These are phyloP conservation scores for Erebia palarica DNA, from an alignment of 2,888 invertebrate species.

Conservation along the genomic window DNA sequence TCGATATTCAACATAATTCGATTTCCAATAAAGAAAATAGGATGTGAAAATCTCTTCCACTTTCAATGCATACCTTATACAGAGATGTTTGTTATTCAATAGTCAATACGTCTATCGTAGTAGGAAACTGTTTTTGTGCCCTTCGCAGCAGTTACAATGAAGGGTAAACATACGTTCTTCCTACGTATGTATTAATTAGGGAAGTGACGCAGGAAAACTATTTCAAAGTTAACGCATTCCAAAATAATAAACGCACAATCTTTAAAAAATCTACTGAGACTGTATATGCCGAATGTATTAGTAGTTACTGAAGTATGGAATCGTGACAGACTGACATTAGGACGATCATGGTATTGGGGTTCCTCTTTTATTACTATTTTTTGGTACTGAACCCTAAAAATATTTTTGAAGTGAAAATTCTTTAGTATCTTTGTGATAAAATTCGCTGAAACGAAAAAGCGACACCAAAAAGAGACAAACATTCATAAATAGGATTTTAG, in stretches of 20 bases:
- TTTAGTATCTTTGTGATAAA: too few species aligned
- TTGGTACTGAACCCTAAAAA: too few species aligned
- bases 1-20: background rate
- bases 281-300: too few species aligned
- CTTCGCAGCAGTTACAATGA: background rate
- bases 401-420: too few species aligned
- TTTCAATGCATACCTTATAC: background rate
- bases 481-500: too few species aligned
- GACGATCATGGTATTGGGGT: too few species aligned
- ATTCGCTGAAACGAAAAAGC: too few species aligned
- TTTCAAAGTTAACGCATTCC: background rate
- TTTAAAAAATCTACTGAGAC: background rate
- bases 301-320: too few species aligned
- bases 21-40: slow-evolving; percentile 21
- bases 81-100: slow-evolving; percentile 1
- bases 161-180: slow-evolving; percentile 5
- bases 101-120: background rate
- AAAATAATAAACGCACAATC: background rate
- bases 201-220: background rate
- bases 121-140: slow-evolving; percentile 9
- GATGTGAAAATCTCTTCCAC: slow-evolving; percentile 13
- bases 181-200: background rate
- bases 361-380: too few species aligned
- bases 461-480: too few species aligned
- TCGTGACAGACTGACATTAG: too few species aligned